phyloP scores from a whole-genome alignment of 2,113 vertebrate species.

The Menura novaehollandiae region DNA sequence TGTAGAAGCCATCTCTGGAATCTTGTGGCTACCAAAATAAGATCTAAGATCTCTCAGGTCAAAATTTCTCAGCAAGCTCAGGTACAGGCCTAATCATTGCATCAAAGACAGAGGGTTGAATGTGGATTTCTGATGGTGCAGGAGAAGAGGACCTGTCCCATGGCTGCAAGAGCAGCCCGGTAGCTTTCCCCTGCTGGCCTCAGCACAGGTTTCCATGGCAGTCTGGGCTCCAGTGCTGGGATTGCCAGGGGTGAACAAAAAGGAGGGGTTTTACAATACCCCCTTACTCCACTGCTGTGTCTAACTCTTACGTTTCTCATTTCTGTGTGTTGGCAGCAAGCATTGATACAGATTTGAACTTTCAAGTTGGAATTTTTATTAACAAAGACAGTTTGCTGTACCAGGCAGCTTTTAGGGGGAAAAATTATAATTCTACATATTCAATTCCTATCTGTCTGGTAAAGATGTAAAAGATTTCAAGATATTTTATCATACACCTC shows the following conservation, averaged over 20 bases:
- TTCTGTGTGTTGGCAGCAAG: background rate
- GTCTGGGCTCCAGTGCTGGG: background rate
- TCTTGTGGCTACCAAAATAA: background rate
- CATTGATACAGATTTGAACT: background rate
- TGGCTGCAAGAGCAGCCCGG: background rate
- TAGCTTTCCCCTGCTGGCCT: background rate
- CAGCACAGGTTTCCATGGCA: background rate
- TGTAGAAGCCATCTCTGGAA: background rate
- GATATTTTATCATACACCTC: background rate
- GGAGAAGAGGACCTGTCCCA: background rate
- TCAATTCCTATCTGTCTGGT: background rate
- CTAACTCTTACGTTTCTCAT: background rate
- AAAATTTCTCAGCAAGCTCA: background rate
- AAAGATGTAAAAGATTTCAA: background rate
- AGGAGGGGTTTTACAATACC: background rate
- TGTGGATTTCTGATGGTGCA: background rate
- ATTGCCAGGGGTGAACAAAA: background rate
- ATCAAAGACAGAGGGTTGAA: background rate
- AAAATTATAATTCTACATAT: background rate
- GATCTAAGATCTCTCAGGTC: background rate
- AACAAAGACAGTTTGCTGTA: background rate
- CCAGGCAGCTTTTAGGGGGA: background rate
- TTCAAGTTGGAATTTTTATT: background rate
- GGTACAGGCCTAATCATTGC: background rate
- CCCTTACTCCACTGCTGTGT: background rate